Evolutionary conservation across 2,888 invertebrate genomes (phyloP), one percentile per base, ranked within the genome.

Genomic region (Napeogenes sylphis): DNA sequence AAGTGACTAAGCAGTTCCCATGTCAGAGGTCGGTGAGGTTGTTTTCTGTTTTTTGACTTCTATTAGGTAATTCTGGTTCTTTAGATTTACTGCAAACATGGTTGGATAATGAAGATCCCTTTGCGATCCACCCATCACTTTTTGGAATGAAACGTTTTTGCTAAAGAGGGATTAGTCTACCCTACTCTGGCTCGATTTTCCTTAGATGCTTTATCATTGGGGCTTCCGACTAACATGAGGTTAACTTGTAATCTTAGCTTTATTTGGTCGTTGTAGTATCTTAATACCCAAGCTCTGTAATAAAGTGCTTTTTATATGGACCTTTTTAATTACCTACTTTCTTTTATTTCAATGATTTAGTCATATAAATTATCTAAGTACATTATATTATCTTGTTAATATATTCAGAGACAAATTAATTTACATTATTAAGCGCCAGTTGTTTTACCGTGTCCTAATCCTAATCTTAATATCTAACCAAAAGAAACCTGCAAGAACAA

Each of bases 211-310:
- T 90, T 90, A 89, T 90, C 90, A 90, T 90, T 90, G 86, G 88
- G 88, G 84, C 84, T 85, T 84, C 82, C 83, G 83, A 82, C 87
- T 85, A 89, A 90, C 90, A 90, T 88, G 89, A 90, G 90, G 90
- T 90, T 90, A 89, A 90, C 90, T 89, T 90, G 89, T 90, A 89
- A 90, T 90, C 90, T 90, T 86, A 87, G 88, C 87, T 89, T 90
- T 90, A 88, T 88, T 88, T 85, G 85, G 82, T 77, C 86, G 81
- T 82, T 87, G 83, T 86, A 84, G 76, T 79, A 79, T 82, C 84
- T 85, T 88, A 89, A 88, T 87, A 76, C 83, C 77, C 80, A 78
- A 83, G 81, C 78, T 80, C 77, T 70, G 83, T 87, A 86, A 88
- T 87, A 83, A 89, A 85, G 79, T 76, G 77, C 78, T 84, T 83